Evolutionary conservation across 2,797 vertebrate genomes (phyloP), one percentile per base, ranked within the genome.

Genomic region (Moxostoma hubbsi): DNA sequence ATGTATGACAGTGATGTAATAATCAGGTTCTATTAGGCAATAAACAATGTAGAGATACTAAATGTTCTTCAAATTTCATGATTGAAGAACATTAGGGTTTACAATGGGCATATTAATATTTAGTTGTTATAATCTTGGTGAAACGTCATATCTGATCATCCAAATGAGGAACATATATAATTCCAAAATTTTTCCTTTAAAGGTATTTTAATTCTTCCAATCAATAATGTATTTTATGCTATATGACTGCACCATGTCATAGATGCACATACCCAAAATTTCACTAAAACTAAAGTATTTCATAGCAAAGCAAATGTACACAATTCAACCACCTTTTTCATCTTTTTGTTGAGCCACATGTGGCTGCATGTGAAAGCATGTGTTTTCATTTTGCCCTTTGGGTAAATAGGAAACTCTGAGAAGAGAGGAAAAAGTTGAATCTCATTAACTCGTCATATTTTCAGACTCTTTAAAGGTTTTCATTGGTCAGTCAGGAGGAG

Each of bases 321-420:
- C 45, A 73, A 68, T 70, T 73, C 10, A 73, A 71, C 18, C 18
- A 59, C 10, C 63, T 43, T 82, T 59, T 53, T 16, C 62, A 50
- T 54, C 8, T n/a, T 16, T 72, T 49, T 54, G 13, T 66, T 63
- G 45, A 47, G 12, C 67, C 77, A 77, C 77, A 83, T 85, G 80
- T 81, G 85, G 79, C 43, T 67, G 62, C n/a, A n/a, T n/a, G 67
- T 43, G 16, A 66, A 81, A 83, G 84, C 86, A 87, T 82, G 65
- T 87, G 87, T 80, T 88, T 87, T 83, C 76, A 72, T 89, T 90
- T 86, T 88, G 79, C 53, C 59, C 68, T 77, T 78, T 11, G 63
- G 70, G 84, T 76, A 85, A 84, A 86, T 75, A 86, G 86, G 84
- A 85, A 87, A 86, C 55, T 85, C 76, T 75, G 79, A 83, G 54